phyloP scores from a whole-genome alignment of 2,888 invertebrate genomes.

The Ernsta delagoae region DNA sequence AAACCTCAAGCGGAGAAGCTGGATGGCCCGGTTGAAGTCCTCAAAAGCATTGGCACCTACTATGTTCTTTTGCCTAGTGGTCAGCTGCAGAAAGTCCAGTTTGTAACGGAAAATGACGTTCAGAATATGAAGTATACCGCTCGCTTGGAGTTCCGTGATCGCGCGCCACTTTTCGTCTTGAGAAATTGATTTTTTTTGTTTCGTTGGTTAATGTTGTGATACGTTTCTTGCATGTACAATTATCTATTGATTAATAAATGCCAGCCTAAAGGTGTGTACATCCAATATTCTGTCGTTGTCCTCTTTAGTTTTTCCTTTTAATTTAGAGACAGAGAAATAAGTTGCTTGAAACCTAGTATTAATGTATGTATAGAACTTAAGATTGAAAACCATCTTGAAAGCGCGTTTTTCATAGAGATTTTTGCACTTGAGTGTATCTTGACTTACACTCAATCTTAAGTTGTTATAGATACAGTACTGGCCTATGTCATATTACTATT shows the following conservation, averaged over 20 bases:
- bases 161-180: conserved; percentile 65
- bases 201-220: not conserved
- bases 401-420: no score
- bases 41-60: conserved; percentile 85
- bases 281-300: not conserved
- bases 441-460: no score
- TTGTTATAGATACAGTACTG: no score
- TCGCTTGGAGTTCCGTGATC: conserved; percentile 79
- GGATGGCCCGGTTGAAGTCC: conserved; percentile 70
- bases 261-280: not conserved
- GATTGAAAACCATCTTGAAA: no score
- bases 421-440: no score
- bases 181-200: conserved; percentile 52
- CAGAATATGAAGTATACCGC: conserved; percentile 87
- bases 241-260: not conserved
- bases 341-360: no score
- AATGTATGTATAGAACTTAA: no score
- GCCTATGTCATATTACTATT: no score
- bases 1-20: conserved; percentile 67
- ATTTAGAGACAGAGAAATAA: no score
- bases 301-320: not conserved
- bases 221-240: not conserved
- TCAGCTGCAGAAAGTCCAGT: conserved; percentile 85
- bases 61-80: conserved; percentile 87
- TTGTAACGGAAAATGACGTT: conserved; percentile 77